A percentile compares a stretch with the other conserved stretches of the same genome.
These are phyloP conservation scores for Octonoba sinensis DNA, from an alignment of 2,888 invertebrate species.

Conservation along the genomic window DNA sequence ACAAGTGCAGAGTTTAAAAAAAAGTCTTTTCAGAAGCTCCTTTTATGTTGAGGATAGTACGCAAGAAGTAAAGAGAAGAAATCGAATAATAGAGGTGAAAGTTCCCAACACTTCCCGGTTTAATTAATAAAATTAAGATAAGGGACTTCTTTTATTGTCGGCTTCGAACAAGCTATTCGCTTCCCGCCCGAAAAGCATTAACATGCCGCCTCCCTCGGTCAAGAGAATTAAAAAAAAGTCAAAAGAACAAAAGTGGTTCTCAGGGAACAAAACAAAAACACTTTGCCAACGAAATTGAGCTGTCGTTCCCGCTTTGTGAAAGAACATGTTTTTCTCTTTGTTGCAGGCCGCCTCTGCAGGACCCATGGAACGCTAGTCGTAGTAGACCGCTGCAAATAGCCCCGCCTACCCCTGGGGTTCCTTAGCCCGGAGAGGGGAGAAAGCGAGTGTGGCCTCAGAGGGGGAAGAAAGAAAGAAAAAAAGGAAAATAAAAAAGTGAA, in stretches of 20 bases:
- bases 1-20: background rate
- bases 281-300: conserved; percentile 25
- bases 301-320: conserved; percentile 27
- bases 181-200: conserved; percentile 8
- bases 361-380: background rate
- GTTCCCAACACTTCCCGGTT: conserved; percentile 20
- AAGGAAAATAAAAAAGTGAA: background rate
- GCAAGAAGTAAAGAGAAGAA: background rate
- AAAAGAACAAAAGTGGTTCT: conserved; percentile 3
- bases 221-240: background rate
- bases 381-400: conserved; percentile 20
- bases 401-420: conserved; percentile 48
- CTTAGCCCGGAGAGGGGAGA: conserved; percentile 25
- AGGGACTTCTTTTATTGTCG: conserved; percentile 29
- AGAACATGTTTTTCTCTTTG: conserved; percentile 21
- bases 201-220: background rate
- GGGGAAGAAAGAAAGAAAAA: background rate
- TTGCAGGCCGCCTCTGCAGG: conserved; percentile 24
- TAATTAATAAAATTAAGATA: conserved; percentile 53
- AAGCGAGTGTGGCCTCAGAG: too few species aligned
- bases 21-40: background rate
- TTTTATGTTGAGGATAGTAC: background rate
- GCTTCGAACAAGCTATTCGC: background rate
- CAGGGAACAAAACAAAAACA: conserved; percentile 20
- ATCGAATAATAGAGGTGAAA: conserved; percentile 3